Percentiles rank a stretch among this genome's conserved stretches.
Evolutionary conservation across 2,888 invertebrate species (phyloP).

Genomic region (Tillus elongatus): DNA sequence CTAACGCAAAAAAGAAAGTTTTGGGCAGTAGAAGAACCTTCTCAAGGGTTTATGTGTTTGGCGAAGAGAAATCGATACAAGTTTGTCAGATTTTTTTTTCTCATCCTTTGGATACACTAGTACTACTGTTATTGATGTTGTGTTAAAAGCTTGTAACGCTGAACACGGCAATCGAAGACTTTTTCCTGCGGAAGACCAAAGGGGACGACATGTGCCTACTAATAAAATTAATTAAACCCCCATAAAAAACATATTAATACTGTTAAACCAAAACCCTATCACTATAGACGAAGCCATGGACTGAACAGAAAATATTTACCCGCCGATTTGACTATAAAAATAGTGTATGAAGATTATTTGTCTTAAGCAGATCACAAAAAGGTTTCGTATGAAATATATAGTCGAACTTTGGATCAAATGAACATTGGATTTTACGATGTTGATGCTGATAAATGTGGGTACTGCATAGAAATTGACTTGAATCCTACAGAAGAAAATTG

Average conservation of each 20-base stretch:
- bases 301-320: slow-evolving; percentile 7
- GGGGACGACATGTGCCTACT: slow-evolving; percentile 3
- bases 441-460: slow-evolving; percentile 6
- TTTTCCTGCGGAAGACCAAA: slow-evolving; percentile 4
- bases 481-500: too few species aligned
- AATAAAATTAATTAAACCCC: slow-evolving; percentile 3
- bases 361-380: too few species aligned
- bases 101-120: slow-evolving; percentile 4
- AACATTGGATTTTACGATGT: slow-evolving; percentile 7
- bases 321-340: slow-evolving; percentile 4
- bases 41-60: slow-evolving; percentile 1
- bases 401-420: slow-evolving; percentile 1
- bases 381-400: too few species aligned
- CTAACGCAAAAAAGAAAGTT: slow-evolving; percentile 4
- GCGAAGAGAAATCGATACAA: too few species aligned
- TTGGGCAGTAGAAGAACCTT: slow-evolving; percentile 4
- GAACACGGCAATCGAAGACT: slow-evolving; percentile 4
- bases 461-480: too few species aligned
- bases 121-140: neutral
- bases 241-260: too few species aligned
- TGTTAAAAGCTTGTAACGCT: slow-evolving; percentile 4
- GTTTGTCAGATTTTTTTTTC: slow-evolving; percentile 5
- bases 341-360: slow-evolving; percentile 1
- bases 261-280: too few species aligned
- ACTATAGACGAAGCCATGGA: slow-evolving; percentile 3